Evolutionary conservation across 2,888 invertebrate species (phyloP).

Genomic region (Drosophila diplacantha): DNA sequence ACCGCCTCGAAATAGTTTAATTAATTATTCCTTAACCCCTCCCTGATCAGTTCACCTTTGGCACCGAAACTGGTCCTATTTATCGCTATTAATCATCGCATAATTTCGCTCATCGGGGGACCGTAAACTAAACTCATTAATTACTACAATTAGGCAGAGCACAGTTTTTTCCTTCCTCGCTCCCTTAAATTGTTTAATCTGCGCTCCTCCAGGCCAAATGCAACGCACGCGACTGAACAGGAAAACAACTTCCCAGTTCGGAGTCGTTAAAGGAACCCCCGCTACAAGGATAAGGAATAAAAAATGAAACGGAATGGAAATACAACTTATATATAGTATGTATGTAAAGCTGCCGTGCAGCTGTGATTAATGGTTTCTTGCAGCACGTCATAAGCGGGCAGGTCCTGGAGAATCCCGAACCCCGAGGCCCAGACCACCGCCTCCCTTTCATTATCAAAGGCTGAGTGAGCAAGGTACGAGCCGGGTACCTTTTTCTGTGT

Average conservation of each 20-base stretch:
- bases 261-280: slow-evolving; percentile 37
- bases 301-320: slow-evolving; percentile 19
- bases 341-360: slow-evolving; percentile 34
- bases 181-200: slow-evolving; percentile 41
- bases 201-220: slow-evolving; percentile 10
- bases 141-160: slow-evolving; percentile 62
- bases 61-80: neutral
- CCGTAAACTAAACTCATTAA: slow-evolving; percentile 63
- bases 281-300: slow-evolving; percentile 22
- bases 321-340: slow-evolving; percentile 11
- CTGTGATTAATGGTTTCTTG: slow-evolving; percentile 67
- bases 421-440: neutral
- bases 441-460: slow-evolving; percentile 46
- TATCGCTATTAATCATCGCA: slow-evolving; percentile 37
- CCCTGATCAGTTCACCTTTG: neutral
- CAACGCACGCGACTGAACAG: slow-evolving; percentile 41
- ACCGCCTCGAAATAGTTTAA: neutral
- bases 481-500: slow-evolving; percentile 5
- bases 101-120: slow-evolving; percentile 18
- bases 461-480: slow-evolving; percentile 51
- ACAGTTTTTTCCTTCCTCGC: slow-evolving; percentile 37
- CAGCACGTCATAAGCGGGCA: slow-evolving; percentile 63
- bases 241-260: slow-evolving; percentile 25
- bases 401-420: slow-evolving; percentile 42
- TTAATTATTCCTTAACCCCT: slow-evolving; percentile 12